Evolutionary conservation across 2,113 vertebrate genomes (phyloP).

Genomic region (Quiscalus mexicanus): DNA sequence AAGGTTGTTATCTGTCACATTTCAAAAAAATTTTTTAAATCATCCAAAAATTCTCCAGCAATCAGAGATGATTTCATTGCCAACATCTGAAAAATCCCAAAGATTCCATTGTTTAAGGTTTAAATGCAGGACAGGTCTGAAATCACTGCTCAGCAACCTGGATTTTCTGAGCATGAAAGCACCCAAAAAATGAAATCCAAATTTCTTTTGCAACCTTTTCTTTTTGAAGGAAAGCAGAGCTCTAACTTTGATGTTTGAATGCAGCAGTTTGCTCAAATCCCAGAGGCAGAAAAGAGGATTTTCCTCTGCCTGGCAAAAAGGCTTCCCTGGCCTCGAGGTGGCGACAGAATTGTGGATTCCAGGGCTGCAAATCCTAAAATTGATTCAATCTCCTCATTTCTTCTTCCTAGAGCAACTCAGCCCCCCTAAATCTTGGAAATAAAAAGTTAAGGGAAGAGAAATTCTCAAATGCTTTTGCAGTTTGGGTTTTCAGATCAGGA

Average conservation of each 20-base stretch:
- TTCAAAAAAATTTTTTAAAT: not conserved
- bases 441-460: not conserved
- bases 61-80: not conserved
- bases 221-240: not conserved
- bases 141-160: not conserved
- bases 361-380: not conserved
- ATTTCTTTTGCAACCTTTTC: not conserved
- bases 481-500: not conserved
- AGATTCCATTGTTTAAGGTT: not conserved
- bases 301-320: not conserved
- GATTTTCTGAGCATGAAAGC: not conserved
- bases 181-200: not conserved
- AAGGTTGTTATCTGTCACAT: fast-evolving
- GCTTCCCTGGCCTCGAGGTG: conserved; percentile 19
- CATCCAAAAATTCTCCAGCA: not conserved
- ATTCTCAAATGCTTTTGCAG: not conserved
- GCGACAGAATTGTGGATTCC: not conserved
- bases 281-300: not conserved
- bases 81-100: not conserved
- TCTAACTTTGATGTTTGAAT: not conserved
- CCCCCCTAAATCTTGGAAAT: not conserved
- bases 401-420: not conserved
- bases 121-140: not conserved
- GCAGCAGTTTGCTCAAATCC: not conserved
- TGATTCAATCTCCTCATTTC: not conserved